phyloP scores from a whole-genome alignment of 2,113 vertebrate genomes.

The Prionailurus viverrinus region DNA sequence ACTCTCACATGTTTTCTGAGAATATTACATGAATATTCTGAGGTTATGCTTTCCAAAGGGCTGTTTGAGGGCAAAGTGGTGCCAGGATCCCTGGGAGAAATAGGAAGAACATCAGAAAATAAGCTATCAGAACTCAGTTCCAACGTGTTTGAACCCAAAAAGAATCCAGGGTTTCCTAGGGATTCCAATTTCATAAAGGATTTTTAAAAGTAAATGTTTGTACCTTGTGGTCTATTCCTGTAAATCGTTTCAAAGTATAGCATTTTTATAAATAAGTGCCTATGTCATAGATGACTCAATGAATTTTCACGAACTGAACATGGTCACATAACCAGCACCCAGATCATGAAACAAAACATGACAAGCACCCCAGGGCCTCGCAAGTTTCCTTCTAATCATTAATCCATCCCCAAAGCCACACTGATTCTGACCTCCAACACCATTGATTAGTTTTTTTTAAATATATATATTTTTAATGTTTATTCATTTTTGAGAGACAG shows the following conservation, averaged over 20 bases:
- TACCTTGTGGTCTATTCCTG: neutral
- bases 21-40: neutral
- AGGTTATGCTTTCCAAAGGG: slow-evolving; percentile 1
- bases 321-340: neutral
- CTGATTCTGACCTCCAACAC: neutral
- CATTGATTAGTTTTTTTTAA: accelerated
- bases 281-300: neutral
- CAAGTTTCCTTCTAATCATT: neutral
- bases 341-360: neutral
- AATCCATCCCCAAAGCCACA: neutral
- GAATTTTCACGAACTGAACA: neutral
- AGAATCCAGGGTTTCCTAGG: neutral
- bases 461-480: no score
- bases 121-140: neutral
- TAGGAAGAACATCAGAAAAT: neutral
- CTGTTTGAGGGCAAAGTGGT: slow-evolving; percentile 36
- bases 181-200: slow-evolving; percentile 18
- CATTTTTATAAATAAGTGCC: neutral
- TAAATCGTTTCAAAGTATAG: neutral
- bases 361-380: no score
- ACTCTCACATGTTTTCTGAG: neutral
- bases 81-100: slow-evolving; percentile 51
- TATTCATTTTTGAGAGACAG: no score
- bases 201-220: neutral
- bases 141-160: neutral